A percentile compares a stretch with the other conserved stretches of the same genome.
phyloP scores from a whole-genome alignment of 2,888 invertebrate genomes.

The Luffia ferchaultella region DNA sequence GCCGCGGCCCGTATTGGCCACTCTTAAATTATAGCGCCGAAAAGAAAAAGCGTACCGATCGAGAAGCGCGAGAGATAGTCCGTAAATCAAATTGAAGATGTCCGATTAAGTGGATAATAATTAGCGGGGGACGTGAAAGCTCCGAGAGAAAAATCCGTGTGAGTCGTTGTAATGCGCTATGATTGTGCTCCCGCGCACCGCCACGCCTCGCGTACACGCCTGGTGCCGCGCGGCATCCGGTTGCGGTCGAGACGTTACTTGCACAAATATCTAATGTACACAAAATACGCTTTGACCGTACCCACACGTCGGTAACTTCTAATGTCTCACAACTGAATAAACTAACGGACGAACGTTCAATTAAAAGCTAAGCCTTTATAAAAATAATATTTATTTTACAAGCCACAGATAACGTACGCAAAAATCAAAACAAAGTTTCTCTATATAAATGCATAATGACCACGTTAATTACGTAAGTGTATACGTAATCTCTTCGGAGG shows the following conservation, averaged over 20 bases:
- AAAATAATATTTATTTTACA: neutral
- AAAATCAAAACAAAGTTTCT: neutral
- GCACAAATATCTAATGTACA: neutral
- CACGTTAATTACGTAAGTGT: too few relatives aligned
- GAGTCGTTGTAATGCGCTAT: constrained; percentile 52
- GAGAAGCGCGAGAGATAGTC: constrained; percentile 53
- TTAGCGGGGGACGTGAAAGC: constrained; percentile 64
- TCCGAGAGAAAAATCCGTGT: constrained; percentile 67
- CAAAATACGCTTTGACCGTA: too few relatives aligned
- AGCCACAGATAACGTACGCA: neutral
- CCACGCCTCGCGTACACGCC: constrained; percentile 1
- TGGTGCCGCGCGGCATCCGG: constrained; percentile 3
- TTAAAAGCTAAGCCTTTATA: neutral
- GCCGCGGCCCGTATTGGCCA: constrained; percentile 19
- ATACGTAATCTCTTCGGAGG: too few relatives aligned
- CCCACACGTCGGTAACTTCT: neutral
- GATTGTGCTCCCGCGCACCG: constrained; percentile 36
- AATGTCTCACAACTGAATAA: neutral
- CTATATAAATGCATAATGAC: too few relatives aligned
- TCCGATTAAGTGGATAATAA: constrained; percentile 66
- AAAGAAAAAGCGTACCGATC: constrained; percentile 64
- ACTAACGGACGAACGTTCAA: neutral
- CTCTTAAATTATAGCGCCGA: constrained; percentile 44
- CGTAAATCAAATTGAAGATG: constrained; percentile 67
- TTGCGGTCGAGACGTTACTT: neutral